Conservation (phyloP, 1,140 invertebrate genomes). For the Eueides isabella region DNA sequence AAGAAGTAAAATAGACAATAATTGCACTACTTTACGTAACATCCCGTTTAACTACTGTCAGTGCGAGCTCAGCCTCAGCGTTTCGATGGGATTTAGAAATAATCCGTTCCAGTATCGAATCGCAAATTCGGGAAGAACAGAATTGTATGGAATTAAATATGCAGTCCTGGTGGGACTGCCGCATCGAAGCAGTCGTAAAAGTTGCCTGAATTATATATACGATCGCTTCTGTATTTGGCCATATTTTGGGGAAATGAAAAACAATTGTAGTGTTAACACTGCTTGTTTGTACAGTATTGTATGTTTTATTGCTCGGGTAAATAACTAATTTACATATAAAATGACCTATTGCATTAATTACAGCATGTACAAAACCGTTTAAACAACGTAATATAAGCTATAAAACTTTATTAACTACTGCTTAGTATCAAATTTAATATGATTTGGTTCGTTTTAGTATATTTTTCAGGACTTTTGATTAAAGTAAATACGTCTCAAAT, state of each 20-base stretch:
- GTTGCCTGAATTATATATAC: constrained; percentile 6
- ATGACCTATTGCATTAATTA: background rate
- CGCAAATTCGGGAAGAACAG: constrained; percentile 1
- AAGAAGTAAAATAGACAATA: background rate
- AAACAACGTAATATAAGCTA: background rate
- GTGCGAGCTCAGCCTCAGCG: background rate
- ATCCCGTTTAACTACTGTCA: background rate
- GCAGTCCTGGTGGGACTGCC: background rate
- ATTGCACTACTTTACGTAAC: background rate
- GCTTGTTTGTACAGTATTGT: background rate
- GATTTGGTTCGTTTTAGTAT: background rate
- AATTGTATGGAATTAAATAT: background rate
- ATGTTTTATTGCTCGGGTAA: background rate
- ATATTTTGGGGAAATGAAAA: constrained; percentile 3
- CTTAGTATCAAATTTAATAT: background rate
- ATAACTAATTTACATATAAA: constrained; percentile 7
- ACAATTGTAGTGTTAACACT: background rate
- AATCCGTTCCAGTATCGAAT: background rate
- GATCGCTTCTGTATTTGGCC: background rate
- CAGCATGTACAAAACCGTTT: background rate
- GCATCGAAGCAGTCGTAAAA: background rate
- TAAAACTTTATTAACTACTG: background rate
- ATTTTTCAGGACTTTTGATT: background rate
- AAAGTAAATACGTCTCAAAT: background rate
- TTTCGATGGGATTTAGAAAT: background rate